phyloP scores from a whole-genome alignment of 2,888 invertebrate genomes.

The Miltochrista miniata region DNA sequence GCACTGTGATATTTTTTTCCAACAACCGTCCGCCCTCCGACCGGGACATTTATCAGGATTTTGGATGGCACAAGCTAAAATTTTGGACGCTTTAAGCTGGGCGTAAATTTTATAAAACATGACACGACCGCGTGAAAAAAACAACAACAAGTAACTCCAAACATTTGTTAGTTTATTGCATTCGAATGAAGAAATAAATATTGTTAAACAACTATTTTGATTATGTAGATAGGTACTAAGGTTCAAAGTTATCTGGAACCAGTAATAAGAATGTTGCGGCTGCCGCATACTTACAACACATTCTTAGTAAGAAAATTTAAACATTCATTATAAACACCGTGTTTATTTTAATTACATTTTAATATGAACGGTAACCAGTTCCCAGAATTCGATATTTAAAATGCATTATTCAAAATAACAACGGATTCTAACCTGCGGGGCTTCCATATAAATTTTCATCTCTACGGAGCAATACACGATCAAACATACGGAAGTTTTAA shows the following conservation, averaged over 20 bases:
- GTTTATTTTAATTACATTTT: slow-evolving; percentile 29
- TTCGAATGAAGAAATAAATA: slow-evolving; percentile 35
- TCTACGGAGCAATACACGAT: slow-evolving; percentile 49
- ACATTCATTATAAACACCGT: slow-evolving; percentile 18
- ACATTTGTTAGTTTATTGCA: slow-evolving; percentile 44
- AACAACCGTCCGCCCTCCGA: slow-evolving; percentile 57
- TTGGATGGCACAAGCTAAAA: slow-evolving; percentile 85
- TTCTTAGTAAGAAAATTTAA: slow-evolving; percentile 29
- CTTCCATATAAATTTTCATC: slow-evolving; percentile 53
- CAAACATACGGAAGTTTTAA: slow-evolving; percentile 60
- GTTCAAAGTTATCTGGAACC: slow-evolving; percentile 9
- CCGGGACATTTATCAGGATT: slow-evolving; percentile 86
- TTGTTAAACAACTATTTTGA: slow-evolving; percentile 6
- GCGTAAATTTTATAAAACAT: slow-evolving; percentile 81
- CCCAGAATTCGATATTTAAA: slow-evolving; percentile 37
- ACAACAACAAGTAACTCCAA: slow-evolving; percentile 60
- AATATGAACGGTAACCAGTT: slow-evolving; percentile 18
- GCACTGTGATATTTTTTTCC: slow-evolving; percentile 57
- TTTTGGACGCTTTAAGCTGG: slow-evolving; percentile 82
- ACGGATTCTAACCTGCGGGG: slow-evolving; percentile 47
- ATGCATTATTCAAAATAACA: slow-evolving; percentile 50
- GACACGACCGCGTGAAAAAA: slow-evolving; percentile 69
- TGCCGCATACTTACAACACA: slow-evolving; percentile 20
- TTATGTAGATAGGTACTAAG: not conserved
- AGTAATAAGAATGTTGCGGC: slow-evolving; percentile 9